A percentile compares a stretch with the other conserved stretches of the same genome.
Conservation (phyloP, 2,888 invertebrate genomes). For the Troides helena region DNA sequence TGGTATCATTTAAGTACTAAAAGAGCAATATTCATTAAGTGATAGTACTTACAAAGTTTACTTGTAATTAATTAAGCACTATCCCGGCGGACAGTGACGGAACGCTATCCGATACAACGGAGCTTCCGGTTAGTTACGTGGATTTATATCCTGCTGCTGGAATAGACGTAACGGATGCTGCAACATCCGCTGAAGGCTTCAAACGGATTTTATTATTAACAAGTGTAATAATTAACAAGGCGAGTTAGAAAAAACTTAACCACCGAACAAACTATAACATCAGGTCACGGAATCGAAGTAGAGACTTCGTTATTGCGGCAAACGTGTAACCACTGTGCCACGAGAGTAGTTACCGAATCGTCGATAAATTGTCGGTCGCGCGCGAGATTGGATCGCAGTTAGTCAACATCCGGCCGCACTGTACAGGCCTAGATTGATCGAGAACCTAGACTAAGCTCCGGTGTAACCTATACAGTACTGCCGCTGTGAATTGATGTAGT, state of each 20-base stretch:
- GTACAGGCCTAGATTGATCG: slow-evolving; percentile 6
- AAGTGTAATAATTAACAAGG: too few relatives aligned
- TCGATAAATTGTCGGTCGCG: slow-evolving; percentile 19
- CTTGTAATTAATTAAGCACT: slow-evolving; percentile 15
- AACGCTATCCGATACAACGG: slow-evolving; percentile 19
- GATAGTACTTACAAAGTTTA: slow-evolving; percentile 5
- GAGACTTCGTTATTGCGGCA: too few relatives aligned
- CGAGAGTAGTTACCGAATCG: slow-evolving; percentile 6
- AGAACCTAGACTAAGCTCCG: not conserved
- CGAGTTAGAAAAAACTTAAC: too few relatives aligned
- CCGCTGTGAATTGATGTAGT: too few relatives aligned
- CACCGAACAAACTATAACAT: too few relatives aligned
- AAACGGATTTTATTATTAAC: too few relatives aligned
- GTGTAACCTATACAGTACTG: too few relatives aligned
- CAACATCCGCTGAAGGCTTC: not conserved
- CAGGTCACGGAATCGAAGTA: too few relatives aligned
- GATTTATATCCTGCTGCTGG: slow-evolving; percentile 12
- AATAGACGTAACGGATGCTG: slow-evolving; percentile 4
- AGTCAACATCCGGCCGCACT: slow-evolving; percentile 13
- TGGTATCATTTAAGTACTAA: too few relatives aligned
- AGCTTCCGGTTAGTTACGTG: slow-evolving; percentile 5
- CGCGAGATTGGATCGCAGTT: slow-evolving; percentile 19
- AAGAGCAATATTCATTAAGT: too few relatives aligned
- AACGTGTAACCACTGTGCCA: too few relatives aligned
- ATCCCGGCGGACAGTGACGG: slow-evolving; percentile 16